Conservation (phyloP, 2,888 invertebrate species). For the Sceliomorpha sp. region DNA sequence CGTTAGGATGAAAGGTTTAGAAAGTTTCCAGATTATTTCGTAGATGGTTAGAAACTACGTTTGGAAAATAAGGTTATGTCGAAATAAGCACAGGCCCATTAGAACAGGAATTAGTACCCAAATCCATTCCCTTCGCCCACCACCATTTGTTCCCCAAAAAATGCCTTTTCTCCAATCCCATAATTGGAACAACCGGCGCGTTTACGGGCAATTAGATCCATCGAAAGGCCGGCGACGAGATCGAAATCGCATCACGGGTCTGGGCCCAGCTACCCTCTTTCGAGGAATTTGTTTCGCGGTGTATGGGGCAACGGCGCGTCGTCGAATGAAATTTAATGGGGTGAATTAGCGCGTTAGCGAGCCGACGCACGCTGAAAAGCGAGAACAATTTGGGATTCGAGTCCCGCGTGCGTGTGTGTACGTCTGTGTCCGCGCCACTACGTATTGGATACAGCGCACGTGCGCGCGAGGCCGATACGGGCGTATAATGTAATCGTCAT, state of each 20-base stretch:
- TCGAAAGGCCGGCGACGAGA: constrained; percentile 20
- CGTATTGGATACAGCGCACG: neutral
- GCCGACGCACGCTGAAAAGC: constrained; percentile 47
- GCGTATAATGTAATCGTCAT: constrained; percentile 67
- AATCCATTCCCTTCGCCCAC: no score
- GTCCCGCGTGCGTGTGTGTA: constrained; percentile 22
- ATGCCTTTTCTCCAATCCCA: no score
- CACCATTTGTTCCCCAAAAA: no score
- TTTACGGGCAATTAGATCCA: constrained; percentile 53
- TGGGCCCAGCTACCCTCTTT: constrained; percentile 54
- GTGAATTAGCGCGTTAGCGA: constrained; percentile 72
- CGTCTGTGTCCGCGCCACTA: no score
- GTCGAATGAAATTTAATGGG: constrained; percentile 77
- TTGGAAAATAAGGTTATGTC: no score
- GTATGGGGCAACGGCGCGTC: constrained; percentile 24
- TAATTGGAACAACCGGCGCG: constrained; percentile 53
- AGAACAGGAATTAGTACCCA: no score
- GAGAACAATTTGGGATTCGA: constrained; percentile 50
- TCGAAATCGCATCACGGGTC: constrained; percentile 25
- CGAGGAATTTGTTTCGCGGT: constrained; percentile 21
- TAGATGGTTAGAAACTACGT: no score
- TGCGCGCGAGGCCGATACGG: constrained; percentile 53
- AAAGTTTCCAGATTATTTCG: no score
- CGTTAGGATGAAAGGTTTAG: no score
- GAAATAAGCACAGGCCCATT: no score